These are phyloP conservation scores for Stenchaetothrips biformis DNA, from an alignment of 2,888 invertebrate genomes.

Conservation along the genomic window DNA sequence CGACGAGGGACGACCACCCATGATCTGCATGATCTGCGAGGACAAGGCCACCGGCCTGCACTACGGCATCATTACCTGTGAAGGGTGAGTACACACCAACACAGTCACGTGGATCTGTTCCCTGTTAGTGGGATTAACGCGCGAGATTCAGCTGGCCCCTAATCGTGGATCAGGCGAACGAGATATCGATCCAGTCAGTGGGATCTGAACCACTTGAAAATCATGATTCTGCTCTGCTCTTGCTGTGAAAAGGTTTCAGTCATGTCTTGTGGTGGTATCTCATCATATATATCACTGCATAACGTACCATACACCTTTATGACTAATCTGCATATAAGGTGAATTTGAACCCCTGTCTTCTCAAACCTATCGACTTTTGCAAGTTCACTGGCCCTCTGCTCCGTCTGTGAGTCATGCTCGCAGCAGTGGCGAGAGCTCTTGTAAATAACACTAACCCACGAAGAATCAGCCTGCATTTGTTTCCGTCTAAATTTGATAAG, in stretches of 20 bases:
- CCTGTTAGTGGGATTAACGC: no score
- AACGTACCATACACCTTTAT: neutral
- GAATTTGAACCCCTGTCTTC: neutral
- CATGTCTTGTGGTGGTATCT: neutral
- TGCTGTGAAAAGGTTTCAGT: no score
- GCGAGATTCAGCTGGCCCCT: no score
- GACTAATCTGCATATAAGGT: neutral
- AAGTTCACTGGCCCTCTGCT: neutral
- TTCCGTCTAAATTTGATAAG: no score
- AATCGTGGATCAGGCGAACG: no score
- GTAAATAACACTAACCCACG: slow-evolving; percentile 13
- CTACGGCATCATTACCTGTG: slow-evolving; percentile 98
- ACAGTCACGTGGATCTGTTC: no score
- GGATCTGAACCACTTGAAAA: no score
- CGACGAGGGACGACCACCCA: slow-evolving; percentile 83
- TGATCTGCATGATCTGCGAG: slow-evolving; percentile 98
- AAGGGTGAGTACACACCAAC: no score
- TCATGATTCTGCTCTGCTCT: no score
- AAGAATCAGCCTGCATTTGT: neutral
- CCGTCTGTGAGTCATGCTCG: no score
- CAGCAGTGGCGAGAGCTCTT: neutral
- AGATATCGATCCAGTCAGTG: no score
- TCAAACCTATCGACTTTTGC: neutral
- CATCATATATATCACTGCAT: neutral
- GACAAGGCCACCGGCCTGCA: slow-evolving; percentile 97